These are phyloP conservation scores for Scomberomorus guttatus DNA, from an alignment of 2,797 vertebrate species.

Conservation along the genomic window DNA sequence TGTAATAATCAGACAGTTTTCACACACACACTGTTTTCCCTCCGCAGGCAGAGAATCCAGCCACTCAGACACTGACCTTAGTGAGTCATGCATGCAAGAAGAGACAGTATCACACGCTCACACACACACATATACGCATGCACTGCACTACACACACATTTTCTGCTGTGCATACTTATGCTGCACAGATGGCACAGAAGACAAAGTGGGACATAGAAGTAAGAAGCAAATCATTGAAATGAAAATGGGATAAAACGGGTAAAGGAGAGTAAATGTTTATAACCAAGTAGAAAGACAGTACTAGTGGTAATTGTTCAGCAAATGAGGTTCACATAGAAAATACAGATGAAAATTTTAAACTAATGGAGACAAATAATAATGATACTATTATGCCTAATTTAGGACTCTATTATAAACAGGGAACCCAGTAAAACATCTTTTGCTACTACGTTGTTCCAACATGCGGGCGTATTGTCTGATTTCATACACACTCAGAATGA, in stretches of 20 bases:
- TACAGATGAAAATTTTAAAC: background rate
- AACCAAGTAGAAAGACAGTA: background rate
- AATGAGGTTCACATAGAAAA: background rate
- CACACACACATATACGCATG: background rate
- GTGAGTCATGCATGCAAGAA: slow-evolving; percentile 75
- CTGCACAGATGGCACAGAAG: slow-evolving; percentile 48
- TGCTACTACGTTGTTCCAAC: background rate
- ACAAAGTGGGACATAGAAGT: background rate
- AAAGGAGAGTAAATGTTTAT: background rate
- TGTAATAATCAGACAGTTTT: slow-evolving; percentile 50
- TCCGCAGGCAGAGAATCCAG: slow-evolving; percentile 42
- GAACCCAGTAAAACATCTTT: background rate
- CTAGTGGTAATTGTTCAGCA: background rate
- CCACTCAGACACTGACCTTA: slow-evolving; percentile 55
- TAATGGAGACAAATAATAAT: background rate
- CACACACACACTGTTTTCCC: slow-evolving; percentile 61
- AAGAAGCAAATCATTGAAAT: slow-evolving; percentile 4
- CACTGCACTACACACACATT: slow-evolving; percentile 21
- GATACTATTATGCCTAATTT: too few relatives aligned
- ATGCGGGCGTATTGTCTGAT: background rate
- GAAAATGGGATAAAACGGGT: background rate
- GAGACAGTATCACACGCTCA: slow-evolving; percentile 30
- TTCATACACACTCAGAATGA: slow-evolving; percentile 26
- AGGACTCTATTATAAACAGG: background rate
- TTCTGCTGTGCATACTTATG: slow-evolving; percentile 32